Evolutionary conservation across 2,888 invertebrate species (phyloP).

Genomic region (Tetrapedia diversipes): DNA sequence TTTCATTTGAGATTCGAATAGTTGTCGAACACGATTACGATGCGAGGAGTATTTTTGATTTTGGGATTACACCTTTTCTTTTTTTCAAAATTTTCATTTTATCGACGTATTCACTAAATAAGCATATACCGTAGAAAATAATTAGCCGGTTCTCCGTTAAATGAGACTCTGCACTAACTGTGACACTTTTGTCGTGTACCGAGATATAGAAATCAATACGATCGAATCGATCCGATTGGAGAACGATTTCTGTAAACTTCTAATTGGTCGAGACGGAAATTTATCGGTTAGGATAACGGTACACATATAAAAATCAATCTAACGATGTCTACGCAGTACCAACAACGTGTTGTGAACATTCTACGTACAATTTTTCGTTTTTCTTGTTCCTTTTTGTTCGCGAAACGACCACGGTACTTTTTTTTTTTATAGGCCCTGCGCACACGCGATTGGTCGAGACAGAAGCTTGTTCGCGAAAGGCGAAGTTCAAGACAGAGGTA

Average conservation of each 20-base stretch:
- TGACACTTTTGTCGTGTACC: background rate
- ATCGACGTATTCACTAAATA: no score
- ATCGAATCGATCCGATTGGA: background rate
- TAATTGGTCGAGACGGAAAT: constrained; percentile 57
- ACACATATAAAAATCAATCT: constrained; percentile 43
- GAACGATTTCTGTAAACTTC: constrained; percentile 26
- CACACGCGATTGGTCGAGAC: constrained; percentile 29
- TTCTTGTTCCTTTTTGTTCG: background rate
- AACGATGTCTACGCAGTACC: constrained; percentile 24
- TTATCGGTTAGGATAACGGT: constrained; percentile 35
- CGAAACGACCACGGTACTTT: constrained; percentile 28
- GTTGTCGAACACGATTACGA: no score
- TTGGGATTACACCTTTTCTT: no score
- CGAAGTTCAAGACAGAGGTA: constrained; percentile 25
- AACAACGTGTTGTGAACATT: constrained; percentile 33
- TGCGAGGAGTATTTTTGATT: no score
- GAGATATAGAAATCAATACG: background rate
- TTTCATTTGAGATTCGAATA: no score
- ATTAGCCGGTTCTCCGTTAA: no score
- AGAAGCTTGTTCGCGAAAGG: constrained; percentile 17
- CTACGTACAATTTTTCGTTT: constrained; percentile 4
- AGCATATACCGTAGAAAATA: no score
- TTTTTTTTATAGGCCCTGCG: constrained; percentile 40
- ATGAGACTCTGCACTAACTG: no score
- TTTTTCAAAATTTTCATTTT: no score